Percentiles rank a stretch among this genome's conserved stretches.
Evolutionary conservation across 2,888 invertebrate genomes (phyloP).

Genomic region (Pammene aurita): DNA sequence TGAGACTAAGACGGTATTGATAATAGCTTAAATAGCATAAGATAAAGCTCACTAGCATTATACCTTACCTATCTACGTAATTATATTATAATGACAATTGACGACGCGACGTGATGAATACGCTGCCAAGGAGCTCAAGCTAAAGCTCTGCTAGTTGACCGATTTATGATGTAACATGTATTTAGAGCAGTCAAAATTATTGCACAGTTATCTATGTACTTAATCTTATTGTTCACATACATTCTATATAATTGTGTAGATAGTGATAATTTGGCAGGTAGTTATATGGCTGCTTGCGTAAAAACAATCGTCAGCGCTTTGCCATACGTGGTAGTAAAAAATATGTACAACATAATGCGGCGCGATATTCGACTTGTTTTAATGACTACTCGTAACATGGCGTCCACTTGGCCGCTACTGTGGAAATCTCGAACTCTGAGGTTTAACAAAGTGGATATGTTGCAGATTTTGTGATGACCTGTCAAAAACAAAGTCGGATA

Average conservation of each 20-base stretch:
- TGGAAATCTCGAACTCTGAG: neutral
- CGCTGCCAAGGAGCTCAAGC: too few species aligned
- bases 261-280: slow-evolving; percentile 6
- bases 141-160: too few species aligned
- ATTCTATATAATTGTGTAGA: neutral
- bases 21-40: too few species aligned
- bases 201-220: neutral
- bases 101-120: too few species aligned
- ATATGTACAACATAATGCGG: neutral
- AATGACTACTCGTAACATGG: neutral
- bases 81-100: too few species aligned
- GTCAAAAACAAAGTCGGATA: neutral
- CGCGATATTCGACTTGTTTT: neutral
- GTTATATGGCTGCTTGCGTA: slow-evolving; percentile 2
- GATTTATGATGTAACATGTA: slow-evolving; percentile 14
- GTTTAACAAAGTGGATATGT: neutral
- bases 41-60: too few species aligned
- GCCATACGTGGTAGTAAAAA: neutral
- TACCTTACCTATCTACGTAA: too few species aligned
- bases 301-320: neutral
- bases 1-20: too few species aligned
- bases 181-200: slow-evolving; percentile 12
- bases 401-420: neutral
- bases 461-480: neutral
- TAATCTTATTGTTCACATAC: neutral